Evolutionary conservation across 2,797 vertebrate genomes (phyloP), one percentile per base, ranked within the genome.

Genomic region (Strix occidentalis): DNA sequence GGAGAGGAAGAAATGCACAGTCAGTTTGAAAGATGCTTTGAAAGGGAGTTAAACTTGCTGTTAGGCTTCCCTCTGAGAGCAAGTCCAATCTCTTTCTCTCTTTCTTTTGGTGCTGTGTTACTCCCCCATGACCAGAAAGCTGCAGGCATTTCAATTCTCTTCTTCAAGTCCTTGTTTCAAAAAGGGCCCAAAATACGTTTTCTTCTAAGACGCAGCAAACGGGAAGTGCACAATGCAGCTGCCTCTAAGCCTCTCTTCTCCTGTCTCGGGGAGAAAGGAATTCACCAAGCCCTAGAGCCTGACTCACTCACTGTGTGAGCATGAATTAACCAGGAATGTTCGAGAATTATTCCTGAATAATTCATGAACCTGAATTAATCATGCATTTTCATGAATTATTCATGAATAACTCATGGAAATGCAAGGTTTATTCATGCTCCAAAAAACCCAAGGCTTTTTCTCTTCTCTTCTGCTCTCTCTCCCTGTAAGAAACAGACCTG

Each of bases 271-370:
- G 60, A 91, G 69, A 94, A 78, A 89, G 64, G 90, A 93, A 93
- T 93, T 86, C 85, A 84, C 93, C 93, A 85, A 97, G 89, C 96
- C 96, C 91, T 87, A 43, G 63, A 95, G 94, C 84, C 93, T 97
- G 93, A 96, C 94, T 96, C 97, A 84, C 87, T 96, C 9, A 0
- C 90, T 95, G 66, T 61, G 83, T 88, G 94, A 97, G 95, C 96
- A 97, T 97, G 97, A 97, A 97, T 97, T 97, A 97, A 97, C 96
- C 96, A 96, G 96, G 95, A 96, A 95, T 95, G 91, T 97, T 96
- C 82, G 72, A 96, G 97, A 96, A 97, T 96, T 94, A 95, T 92
- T 71, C 95, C 92, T 96, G 96, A 96, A 96, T 97, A 97, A 97
- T 97, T 97, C 95, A 95, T 95, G 90, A 96, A 93, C 92, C 86